Percentiles rank a stretch among this genome's conserved stretches.
phyloP scores from a whole-genome alignment of 2,888 invertebrate genomes.

The Cordilura impudica region DNA sequence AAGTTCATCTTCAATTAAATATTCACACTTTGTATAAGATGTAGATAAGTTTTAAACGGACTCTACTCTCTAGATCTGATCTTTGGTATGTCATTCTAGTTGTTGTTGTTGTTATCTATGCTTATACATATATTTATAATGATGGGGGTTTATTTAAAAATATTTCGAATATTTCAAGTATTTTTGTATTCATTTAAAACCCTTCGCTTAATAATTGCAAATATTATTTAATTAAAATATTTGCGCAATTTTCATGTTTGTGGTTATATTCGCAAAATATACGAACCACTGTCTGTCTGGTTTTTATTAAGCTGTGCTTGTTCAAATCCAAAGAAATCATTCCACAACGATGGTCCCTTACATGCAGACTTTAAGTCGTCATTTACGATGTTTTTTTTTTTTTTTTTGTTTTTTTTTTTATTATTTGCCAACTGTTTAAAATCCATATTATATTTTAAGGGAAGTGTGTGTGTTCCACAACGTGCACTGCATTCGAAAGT shows the following conservation, averaged over 20 bases:
- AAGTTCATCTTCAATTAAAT: constrained; percentile 36
- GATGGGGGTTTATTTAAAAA: not conserved
- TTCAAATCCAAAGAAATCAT: constrained; percentile 47
- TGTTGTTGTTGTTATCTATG: not conserved
- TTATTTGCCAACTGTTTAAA: constrained; percentile 24
- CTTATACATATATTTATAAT: not conserved
- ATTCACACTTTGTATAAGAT: constrained; percentile 51
- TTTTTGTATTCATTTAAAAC: constrained; percentile 19
- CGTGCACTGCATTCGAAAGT: not conserved
- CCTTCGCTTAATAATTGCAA: constrained; percentile 35
- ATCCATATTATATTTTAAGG: not conserved
- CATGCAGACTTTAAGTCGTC: constrained; percentile 47
- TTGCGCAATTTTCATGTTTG: constrained; percentile 50
- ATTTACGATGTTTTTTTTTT: constrained; percentile 3
- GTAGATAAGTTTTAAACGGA: constrained; percentile 55
- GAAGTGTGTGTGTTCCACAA: not conserved
- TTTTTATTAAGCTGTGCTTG: constrained; percentile 19
- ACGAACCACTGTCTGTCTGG: not conserved
- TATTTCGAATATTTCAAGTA: constrained; percentile 11
- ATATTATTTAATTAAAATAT: constrained; percentile 59
- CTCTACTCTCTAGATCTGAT: constrained; percentile 42
- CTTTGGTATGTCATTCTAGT: constrained; percentile 50
- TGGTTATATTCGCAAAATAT: constrained; percentile 10
- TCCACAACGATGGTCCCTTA: constrained; percentile 42
- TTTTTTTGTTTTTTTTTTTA: constrained; percentile 1